Conservation (phyloP, 2,797 vertebrate species). For the Otolemur crassicaudatus region DNA sequence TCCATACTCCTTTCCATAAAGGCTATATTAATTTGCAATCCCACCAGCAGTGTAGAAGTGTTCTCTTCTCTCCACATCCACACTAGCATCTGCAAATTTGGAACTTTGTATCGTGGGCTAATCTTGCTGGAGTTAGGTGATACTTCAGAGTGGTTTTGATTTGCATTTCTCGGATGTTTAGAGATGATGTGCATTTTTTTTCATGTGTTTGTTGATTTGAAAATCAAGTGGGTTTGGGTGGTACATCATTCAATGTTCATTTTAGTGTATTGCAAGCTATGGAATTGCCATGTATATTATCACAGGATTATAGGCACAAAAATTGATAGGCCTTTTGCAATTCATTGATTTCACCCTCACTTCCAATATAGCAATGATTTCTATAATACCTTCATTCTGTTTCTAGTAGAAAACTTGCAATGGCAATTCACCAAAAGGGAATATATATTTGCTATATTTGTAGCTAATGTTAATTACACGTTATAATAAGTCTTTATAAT, state of each 20-base stretch:
- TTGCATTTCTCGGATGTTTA: too few species aligned
- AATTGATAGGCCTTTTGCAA: not conserved
- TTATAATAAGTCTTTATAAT: not conserved
- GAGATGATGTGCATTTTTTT: too few species aligned
- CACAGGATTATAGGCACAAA: accelerated
- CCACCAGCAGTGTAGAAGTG: too few species aligned
- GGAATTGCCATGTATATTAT: not conserved
- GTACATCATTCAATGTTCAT: not conserved
- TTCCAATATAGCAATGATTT: not conserved
- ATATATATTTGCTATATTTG: not conserved
- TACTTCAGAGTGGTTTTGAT: too few species aligned
- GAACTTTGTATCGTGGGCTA: too few species aligned
- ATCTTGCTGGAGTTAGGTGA: too few species aligned
- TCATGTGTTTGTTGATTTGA: not conserved
- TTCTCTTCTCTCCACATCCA: too few species aligned
- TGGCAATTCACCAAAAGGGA: not conserved
- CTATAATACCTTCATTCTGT: not conserved
- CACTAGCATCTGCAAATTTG: too few species aligned
- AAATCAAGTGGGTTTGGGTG: not conserved
- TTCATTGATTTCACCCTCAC: not conserved
- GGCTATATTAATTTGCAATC: too few species aligned
- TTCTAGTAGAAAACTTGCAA: not conserved
- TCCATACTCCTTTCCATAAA: too few species aligned
- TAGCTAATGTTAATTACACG: not conserved
- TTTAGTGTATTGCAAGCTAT: not conserved